Conservation (phyloP, 2,113 vertebrate genomes). For the Dromas ardeola region DNA sequence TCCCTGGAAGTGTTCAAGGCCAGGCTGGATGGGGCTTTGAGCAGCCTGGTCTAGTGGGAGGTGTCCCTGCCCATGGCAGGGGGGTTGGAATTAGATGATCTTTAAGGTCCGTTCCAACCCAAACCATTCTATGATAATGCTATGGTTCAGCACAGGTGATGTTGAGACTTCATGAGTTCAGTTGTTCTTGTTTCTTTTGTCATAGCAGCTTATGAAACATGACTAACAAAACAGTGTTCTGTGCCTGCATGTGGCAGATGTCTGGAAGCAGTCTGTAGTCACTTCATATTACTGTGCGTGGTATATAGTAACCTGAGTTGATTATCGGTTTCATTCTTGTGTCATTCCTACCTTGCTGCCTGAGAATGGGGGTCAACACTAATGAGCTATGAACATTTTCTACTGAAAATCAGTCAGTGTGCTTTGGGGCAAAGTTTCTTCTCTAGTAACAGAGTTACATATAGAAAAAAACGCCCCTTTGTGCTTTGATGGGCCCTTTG, state of each 20-base stretch:
- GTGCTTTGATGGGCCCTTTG: background rate
- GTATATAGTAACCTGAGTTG: background rate
- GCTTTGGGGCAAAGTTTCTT: background rate
- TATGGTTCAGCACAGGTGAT: background rate
- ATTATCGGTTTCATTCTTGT: background rate
- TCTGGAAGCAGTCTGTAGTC: background rate
- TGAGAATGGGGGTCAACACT: background rate
- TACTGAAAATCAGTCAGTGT: background rate
- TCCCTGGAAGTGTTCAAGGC: no score
- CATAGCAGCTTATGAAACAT: background rate
- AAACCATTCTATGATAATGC: background rate
- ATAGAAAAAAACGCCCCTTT: background rate
- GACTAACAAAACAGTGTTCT: background rate
- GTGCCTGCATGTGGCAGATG: background rate
- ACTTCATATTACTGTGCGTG: background rate
- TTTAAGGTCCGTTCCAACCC: no score
- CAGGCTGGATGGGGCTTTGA: no score
- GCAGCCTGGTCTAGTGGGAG: no score
- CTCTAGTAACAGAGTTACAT: background rate
- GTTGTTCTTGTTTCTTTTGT: background rate
- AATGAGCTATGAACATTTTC: background rate
- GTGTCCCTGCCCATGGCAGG: no score
- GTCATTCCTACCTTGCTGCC: background rate
- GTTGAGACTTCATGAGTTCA: background rate
- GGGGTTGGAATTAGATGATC: no score